phyloP scores from a whole-genome alignment of 2,888 invertebrate species.

The Coelinius sp. region DNA sequence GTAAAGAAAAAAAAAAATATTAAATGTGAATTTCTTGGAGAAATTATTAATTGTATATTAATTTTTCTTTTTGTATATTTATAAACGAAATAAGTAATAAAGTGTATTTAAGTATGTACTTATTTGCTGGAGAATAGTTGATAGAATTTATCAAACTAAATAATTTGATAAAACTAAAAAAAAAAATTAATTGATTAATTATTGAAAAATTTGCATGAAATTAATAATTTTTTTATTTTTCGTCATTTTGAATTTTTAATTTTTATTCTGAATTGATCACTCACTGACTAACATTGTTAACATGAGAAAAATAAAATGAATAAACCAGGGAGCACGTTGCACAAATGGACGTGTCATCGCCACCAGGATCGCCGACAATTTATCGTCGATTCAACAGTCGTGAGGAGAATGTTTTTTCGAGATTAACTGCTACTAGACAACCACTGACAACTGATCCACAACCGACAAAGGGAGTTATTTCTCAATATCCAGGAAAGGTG shows the following conservation, averaged over 20 bases:
- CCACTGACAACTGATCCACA: constrained; percentile 72
- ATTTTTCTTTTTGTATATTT: constrained; percentile 5
- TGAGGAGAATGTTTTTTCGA: constrained; percentile 83
- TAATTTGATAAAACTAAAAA: not conserved
- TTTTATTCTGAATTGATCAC: constrained; percentile 12
- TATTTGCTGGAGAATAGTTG: not conserved
- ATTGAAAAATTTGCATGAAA: not conserved
- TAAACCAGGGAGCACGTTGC: constrained; percentile 72
- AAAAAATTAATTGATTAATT: not conserved
- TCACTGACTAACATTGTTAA: constrained; percentile 58
- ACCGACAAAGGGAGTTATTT: constrained; percentile 73
- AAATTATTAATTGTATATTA: not conserved
- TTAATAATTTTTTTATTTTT: not conserved
- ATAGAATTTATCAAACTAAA: not conserved
- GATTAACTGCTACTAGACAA: constrained; percentile 76
- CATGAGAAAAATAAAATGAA: constrained; percentile 56
- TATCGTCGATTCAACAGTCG: constrained; percentile 72
- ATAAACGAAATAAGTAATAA: constrained; percentile 5
- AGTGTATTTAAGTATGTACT: constrained; percentile 16
- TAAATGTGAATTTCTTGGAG: not conserved
- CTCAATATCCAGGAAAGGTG: constrained; percentile 75
- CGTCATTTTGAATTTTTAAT: too few species aligned
- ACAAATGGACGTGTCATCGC: constrained; percentile 75
- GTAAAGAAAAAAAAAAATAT: not conserved
- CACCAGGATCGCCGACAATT: constrained; percentile 76